A percentile compares a stretch with the other conserved stretches of the same genome.
These are phyloP conservation scores for Hemistola chrysoprasaria DNA, from an alignment of 2,888 invertebrate genomes.

Conservation along the genomic window DNA sequence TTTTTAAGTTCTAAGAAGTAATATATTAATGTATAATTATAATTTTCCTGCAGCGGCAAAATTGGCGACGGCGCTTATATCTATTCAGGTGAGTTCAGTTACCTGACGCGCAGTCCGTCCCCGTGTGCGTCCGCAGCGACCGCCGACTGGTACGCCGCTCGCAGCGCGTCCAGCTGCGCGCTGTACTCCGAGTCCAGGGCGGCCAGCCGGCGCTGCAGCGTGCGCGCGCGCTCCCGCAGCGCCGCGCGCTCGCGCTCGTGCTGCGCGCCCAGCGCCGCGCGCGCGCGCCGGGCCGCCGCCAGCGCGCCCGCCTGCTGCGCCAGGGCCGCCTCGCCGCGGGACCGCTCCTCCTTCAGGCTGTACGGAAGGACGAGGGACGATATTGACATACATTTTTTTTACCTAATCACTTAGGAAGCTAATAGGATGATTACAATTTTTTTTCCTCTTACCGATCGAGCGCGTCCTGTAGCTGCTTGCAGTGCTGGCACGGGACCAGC, in stretches of 20 bases:
- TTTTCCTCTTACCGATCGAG: constrained; percentile 63
- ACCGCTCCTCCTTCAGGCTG: constrained; percentile 64
- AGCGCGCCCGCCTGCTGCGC: constrained; percentile 70
- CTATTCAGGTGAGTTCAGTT: no score
- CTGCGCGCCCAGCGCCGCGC: constrained; percentile 65
- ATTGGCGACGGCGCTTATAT: no score
- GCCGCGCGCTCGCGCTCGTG: constrained; percentile 83
- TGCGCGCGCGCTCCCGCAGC: constrained; percentile 86
- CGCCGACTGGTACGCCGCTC: constrained; percentile 87
- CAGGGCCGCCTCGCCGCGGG: constrained; percentile 63
- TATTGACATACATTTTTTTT: no score
- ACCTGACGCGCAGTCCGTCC: constrained; percentile 86
- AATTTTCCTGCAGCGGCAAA: no score
- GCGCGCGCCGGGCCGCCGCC: constrained; percentile 70
- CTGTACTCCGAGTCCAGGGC: constrained; percentile 91
- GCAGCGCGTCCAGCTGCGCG: constrained; percentile 90
- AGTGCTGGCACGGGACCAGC: constrained; percentile 77
- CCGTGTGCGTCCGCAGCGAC: constrained; percentile 83
- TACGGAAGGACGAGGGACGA: background rate
- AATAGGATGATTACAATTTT: no score
- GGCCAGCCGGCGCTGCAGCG: constrained; percentile 87
- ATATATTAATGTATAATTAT: no score
- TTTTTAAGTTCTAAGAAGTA: no score
- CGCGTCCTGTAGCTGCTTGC: constrained; percentile 78
- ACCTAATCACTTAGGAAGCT: no score